Evolutionary conservation across 2,113 vertebrate genomes (phyloP).

Genomic region (Cynopterus brachyotis): DNA sequence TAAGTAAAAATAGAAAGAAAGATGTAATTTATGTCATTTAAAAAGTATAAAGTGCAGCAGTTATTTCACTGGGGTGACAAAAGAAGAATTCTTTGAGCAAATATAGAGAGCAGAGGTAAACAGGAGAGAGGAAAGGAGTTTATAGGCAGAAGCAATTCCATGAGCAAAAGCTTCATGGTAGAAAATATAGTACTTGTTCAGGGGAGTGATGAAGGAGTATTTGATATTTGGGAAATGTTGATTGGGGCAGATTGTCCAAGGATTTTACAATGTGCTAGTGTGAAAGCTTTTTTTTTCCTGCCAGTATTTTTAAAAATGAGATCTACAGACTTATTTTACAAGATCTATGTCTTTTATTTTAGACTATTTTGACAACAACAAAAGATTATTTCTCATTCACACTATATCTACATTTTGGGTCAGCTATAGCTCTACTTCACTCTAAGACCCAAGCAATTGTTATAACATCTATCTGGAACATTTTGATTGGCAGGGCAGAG

Average conservation of each 20-base stretch:
- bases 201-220: background rate
- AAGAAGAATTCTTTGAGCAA: slow-evolving; percentile 9
- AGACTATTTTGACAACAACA: slow-evolving; percentile 23
- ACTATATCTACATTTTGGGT: background rate
- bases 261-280: slow-evolving; percentile 21
- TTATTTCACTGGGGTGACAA: background rate
- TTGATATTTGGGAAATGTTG: slow-evolving; percentile 39
- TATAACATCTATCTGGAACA: background rate
- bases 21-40: background rate
- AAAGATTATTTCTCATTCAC: slow-evolving; percentile 10
- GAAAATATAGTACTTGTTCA: slow-evolving; percentile 1
- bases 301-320: background rate
- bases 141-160: background rate
- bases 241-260: background rate
- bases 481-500: background rate
- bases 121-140: background rate
- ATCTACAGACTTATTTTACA: background rate
- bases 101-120: background rate
- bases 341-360: slow-evolving; percentile 18
- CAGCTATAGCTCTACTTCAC: background rate
- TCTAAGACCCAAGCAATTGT: background rate
- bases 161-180: background rate
- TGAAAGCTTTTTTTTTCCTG: background rate
- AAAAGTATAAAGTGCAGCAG: background rate
- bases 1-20: slow-evolving; percentile 6